Base-by-base conservation (phyloP, 2,888 invertebrate species). In the Catonia carolina region DNA sequence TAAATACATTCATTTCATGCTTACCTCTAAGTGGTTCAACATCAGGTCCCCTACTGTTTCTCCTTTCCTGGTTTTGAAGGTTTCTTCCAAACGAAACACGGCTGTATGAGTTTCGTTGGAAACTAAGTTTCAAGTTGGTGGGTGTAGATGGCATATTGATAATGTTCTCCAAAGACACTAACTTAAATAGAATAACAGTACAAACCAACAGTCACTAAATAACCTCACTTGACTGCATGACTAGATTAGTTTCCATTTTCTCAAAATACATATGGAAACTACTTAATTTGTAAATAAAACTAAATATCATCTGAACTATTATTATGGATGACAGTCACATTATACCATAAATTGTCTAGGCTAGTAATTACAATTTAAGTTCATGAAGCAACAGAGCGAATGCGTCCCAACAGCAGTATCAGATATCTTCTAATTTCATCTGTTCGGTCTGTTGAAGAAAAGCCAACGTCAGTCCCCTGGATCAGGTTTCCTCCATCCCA, bases 21-120 rank as follows among this genome's bases (percentile, higher is more conserved):
- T 71, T 71, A 74, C 74, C 74, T 71, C 72, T 71, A 42, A 74
- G 65, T 51, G 73, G 68, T 61, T 73, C 73, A 47, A 71, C 71
- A 66, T 72, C 73, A 63, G 73, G 72, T 59, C 72, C 73, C 51
- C 71, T 70, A 49, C 72, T 71, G 52, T 66, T 64, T 39, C 64
- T 63, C 51, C 66, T 66, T 41, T 54, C 37, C 22, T 57, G 20
- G 12, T 50, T 49, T 41, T 58, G 49, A 33, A 62, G 65, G 48
- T 67, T 62, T 56, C 62, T 65, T 37, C 69, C 69, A 53, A 68
- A 66, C 15, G 71, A 71, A 62, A 74, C 73, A 63, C 72, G 70
- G 63, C 67, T 73, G 63, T 74, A 74, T 54, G 71, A 70, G 65
- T 71, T 74, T 63, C 71, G 70, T 61, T 70, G 71, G 58, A 74